Evolutionary conservation across 2,113 vertebrate genomes (phyloP), one percentile per base, ranked within the genome.

Genomic region (Orycteropus afer): DNA sequence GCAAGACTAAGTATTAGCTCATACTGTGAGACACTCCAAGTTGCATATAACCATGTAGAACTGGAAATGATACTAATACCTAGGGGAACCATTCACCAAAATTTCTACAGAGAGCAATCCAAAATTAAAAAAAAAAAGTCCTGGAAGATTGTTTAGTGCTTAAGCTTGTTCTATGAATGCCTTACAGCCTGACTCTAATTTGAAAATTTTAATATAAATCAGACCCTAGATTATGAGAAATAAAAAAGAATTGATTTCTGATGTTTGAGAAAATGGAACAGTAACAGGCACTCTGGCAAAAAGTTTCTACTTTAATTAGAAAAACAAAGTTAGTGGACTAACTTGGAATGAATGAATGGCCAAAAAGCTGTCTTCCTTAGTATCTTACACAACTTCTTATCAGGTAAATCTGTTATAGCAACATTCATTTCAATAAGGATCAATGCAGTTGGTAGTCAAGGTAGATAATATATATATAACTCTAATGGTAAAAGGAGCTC

Each of bases 231-330:
- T 96, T 97, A 95, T 94, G 45, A 95, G 93, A 94, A 93, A 78
- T n/a, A 78, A 74, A 78, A 84, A 91, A 74, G 61, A 77, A 96
- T 82, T 96, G 79, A 97, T 85, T 96, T 86, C 87, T 87, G 91
- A 45, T 74, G 78, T 95, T 89, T 96, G 76, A 97, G 95, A 95
- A 98, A 92, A 96, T 63, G 89, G 7, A 1, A 57, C 85, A 95
- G 89, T 77, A 88, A 51, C 51, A 82, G 20, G 29, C 37, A 78
- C 40, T 92, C 37, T 55, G 76, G 69, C 59, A 96, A 95, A 84
- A 82, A 89, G 93, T n/a, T n/a, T n/a, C n/a, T 17, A 79, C 22
- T 80, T 96, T 96, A 97, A 97, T 96, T 97, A 97, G 94, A 97
- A 94, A 89, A 65, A 63, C 71, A 82, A 97, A 97, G 97, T 97